phyloP scores from a whole-genome alignment of 2,888 invertebrate genomes.

The Aromia moschata region DNA sequence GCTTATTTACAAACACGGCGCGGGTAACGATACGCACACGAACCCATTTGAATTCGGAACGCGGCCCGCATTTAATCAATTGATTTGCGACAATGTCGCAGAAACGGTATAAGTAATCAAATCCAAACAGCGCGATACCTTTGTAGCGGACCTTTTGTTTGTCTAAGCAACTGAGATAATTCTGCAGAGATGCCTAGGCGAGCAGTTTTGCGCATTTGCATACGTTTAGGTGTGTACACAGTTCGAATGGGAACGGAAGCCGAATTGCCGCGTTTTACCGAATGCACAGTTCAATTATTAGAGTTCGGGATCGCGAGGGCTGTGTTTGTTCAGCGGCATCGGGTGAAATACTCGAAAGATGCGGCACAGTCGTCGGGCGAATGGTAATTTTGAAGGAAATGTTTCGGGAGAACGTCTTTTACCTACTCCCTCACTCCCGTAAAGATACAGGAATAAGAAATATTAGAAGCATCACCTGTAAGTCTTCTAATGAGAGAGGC shows the following conservation, averaged over 20 bases:
- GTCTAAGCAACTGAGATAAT: conserved; percentile 49
- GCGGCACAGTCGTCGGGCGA: neutral
- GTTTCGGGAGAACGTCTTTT: too few species aligned
- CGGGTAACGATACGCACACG: conserved; percentile 1
- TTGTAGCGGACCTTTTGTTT: conserved; percentile 45
- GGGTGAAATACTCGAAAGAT: neutral
- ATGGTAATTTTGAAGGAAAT: too few species aligned
- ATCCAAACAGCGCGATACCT: conserved; percentile 48
- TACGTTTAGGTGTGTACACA: conserved; percentile 49
- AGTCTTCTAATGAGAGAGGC: too few species aligned
- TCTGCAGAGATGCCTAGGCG: conserved; percentile 31
- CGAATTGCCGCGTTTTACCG: conserved; percentile 43
- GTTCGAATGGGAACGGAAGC: conserved; percentile 38
- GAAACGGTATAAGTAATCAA: conserved; percentile 44
- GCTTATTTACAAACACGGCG: conserved; percentile 9
- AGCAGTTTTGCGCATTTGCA: conserved; percentile 47
- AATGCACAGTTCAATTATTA: conserved; percentile 47
- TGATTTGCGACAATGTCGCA: conserved; percentile 41
- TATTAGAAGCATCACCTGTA: too few species aligned
- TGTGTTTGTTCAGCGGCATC: conserved; percentile 41
- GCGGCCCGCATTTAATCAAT: conserved; percentile 37
- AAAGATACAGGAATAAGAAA: too few species aligned
- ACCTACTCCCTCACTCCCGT: too few species aligned
- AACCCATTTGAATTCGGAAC: conserved; percentile 22
- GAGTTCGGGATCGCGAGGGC: conserved; percentile 40